These are phyloP conservation scores for Sciurus vulgaris DNA, from an alignment of 2,797 vertebrate species.

Conservation along the genomic window DNA sequence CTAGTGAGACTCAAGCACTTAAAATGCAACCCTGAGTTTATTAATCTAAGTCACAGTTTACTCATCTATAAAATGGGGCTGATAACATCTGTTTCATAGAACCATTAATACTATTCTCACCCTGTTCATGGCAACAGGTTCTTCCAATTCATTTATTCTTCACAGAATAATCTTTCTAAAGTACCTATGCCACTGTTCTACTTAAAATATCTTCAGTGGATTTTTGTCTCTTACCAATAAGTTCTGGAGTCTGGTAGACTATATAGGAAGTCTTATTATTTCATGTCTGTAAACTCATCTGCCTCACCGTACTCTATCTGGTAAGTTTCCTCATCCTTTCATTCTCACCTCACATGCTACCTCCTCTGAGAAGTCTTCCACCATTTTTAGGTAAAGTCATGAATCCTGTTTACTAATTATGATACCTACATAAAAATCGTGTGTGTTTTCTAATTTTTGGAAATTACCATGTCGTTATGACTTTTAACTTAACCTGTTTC, in stretches of 20 bases:
- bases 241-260: background rate
- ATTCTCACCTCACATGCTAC: background rate
- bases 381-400: background rate
- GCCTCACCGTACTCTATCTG: background rate
- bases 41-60: background rate
- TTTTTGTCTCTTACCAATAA: background rate
- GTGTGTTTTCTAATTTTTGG: background rate
- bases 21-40: background rate
- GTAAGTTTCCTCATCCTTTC: background rate
- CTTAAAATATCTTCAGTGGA: conserved; percentile 5
- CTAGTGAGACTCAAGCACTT: background rate
- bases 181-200: background rate
- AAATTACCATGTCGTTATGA: background rate
- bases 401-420: background rate
- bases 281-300: background rate
- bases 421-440: background rate
- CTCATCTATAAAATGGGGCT: conserved; percentile 32
- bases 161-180: conserved; percentile 41
- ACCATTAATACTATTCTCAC: conserved; percentile 2
- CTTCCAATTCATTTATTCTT: background rate
- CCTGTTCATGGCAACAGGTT: background rate
- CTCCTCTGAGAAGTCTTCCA: background rate
- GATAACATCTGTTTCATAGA: background rate
- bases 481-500: background rate
- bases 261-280: background rate